phyloP scores from a whole-genome alignment of 2,888 invertebrate genomes.

The Matsumyia berberina region DNA sequence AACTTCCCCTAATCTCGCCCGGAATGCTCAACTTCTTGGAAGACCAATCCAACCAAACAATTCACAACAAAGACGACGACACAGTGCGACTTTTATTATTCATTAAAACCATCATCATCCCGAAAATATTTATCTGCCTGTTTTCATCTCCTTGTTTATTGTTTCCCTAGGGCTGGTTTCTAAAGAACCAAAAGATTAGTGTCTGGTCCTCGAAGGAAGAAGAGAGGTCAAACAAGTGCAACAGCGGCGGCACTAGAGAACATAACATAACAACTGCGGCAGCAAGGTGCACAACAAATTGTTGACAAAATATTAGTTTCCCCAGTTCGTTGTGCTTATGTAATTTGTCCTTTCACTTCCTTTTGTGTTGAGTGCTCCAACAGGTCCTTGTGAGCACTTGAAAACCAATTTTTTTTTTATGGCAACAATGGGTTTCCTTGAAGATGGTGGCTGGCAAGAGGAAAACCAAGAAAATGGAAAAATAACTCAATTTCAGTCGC shows the following conservation, averaged over 20 bases:
- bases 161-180: constrained; percentile 22
- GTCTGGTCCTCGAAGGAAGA: constrained; percentile 45
- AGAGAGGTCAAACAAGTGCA: constrained; percentile 71
- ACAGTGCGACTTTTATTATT: constrained; percentile 57
- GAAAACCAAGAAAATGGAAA: constrained; percentile 40
- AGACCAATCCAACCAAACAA: background rate
- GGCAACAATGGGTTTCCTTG: constrained; percentile 52
- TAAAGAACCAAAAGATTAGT: constrained; percentile 47
- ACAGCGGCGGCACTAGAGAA: background rate
- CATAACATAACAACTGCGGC: constrained; percentile 4
- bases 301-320: constrained; percentile 75
- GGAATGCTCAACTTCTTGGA: background rate
- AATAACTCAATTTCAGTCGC: constrained; percentile 69
- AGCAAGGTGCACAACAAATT: constrained; percentile 70
- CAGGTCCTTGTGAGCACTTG: constrained; percentile 42
- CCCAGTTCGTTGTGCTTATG: constrained; percentile 24
- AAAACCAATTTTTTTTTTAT: constrained; percentile 26
- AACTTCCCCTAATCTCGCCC: constrained; percentile 10
- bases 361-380: constrained; percentile 56
- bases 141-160: constrained; percentile 39
- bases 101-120: constrained; percentile 65
- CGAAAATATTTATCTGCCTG: constrained; percentile 47
- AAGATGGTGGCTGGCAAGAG: constrained; percentile 24
- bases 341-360: constrained; percentile 54
- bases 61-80: constrained; percentile 5